Evolutionary conservation across 2,888 invertebrate species (phyloP), one percentile per base, ranked within the genome.

Genomic region (Pachydiplax longipennis): DNA sequence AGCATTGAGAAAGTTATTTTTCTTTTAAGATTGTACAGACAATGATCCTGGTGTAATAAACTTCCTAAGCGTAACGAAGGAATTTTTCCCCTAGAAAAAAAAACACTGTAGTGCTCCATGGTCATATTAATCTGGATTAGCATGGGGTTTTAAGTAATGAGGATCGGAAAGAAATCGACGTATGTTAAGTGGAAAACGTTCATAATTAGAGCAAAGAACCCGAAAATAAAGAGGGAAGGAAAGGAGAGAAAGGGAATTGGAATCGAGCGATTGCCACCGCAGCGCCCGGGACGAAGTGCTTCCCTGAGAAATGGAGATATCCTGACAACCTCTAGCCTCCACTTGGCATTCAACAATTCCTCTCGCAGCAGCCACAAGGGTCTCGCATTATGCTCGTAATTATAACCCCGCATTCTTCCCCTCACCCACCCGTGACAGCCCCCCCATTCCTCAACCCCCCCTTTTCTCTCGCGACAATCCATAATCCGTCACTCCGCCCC

Each of bases 301-400:
- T 35, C 80, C 35, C 81, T 25, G 58, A 58, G 25, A 83, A 35
- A 58, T 53, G 58, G 83, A 83, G 83, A 83, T 83, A n/a, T 83
- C 83, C 83, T 35, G 83, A 58, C 58, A 58, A 31, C 83, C 53
- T 83, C 35, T 83, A 83, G 58, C 35, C 83, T 58, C 58, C 53
- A 53, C 83, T 35, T 58, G 53, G 31, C 83, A 82, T 82, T 48
- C 82, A 53, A 82, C 82, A 83, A 83, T 58, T 31, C 83, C 35
- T 83, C 25, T 53, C 53, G 25, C 82, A 31, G 82, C 82, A 53
- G 5, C 82, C 82, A 40, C 81, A n/a, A 25, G 48, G 40, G 44
- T 10, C 82, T 48, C 35, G 83, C 83, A 83, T 83, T 35, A 83
- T 58, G 58, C 31, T 58, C 83, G 83, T 58, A 58, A 83, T 83